These are phyloP conservation scores for Pheosia gnoma DNA, from an alignment of 2,888 invertebrate genomes.

Conservation along the genomic window DNA sequence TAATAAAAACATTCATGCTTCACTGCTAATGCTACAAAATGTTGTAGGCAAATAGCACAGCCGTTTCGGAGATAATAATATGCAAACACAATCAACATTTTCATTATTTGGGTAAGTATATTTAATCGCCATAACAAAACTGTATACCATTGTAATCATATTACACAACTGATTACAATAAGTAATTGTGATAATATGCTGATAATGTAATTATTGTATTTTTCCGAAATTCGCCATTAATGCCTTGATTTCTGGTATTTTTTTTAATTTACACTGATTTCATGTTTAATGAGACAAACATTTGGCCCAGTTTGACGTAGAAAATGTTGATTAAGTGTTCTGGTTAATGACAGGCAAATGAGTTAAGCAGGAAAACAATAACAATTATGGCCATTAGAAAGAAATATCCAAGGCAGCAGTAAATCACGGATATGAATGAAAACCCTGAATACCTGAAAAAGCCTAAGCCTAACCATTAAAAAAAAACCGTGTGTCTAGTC, in stretches of 20 bases:
- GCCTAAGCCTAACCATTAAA: no score
- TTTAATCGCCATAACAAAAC: constrained; percentile 20
- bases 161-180: constrained; percentile 31
- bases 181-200: constrained; percentile 18
- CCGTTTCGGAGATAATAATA: constrained; percentile 1
- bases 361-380: neutral
- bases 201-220: constrained; percentile 11
- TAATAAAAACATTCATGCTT: no score
- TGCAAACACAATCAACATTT: neutral
- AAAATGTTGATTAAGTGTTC: neutral
- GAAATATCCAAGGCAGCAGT: no score
- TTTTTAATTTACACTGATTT: neutral
- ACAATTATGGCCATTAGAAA: no score
- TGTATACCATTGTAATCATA: constrained; percentile 31
- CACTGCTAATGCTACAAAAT: neutral
- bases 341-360: neutral
- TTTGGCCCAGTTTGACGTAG: neutral
- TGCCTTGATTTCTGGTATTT: neutral
- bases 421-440: no score
- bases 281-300: neutral
- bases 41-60: neutral
- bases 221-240: constrained; percentile 4
- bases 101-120: neutral
- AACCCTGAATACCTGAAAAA: no score
- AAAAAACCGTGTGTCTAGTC: no score